Conservation (phyloP, 2,797 vertebrate genomes). For the Tamandua tetradactyla region DNA sequence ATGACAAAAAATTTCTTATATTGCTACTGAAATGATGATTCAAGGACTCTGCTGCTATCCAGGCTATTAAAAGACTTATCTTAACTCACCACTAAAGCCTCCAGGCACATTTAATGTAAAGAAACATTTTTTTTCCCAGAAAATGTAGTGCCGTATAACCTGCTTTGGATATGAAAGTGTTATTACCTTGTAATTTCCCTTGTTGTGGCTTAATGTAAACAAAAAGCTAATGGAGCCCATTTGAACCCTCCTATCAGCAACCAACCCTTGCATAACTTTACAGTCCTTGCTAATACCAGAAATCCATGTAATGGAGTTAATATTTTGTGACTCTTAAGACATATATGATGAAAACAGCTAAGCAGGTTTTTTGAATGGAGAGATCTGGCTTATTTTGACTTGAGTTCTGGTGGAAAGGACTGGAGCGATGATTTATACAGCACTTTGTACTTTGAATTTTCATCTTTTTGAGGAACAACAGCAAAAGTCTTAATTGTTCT, state of each 20-base stretch:
- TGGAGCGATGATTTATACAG: slow-evolving; percentile 29
- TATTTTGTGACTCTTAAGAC: slow-evolving; percentile 40
- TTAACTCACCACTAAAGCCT: slow-evolving; percentile 25
- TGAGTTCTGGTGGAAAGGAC: slow-evolving; percentile 8
- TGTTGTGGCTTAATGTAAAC: neutral
- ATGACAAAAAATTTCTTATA: neutral
- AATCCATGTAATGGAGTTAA: slow-evolving; percentile 14
- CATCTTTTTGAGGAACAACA: neutral
- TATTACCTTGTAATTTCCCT: neutral
- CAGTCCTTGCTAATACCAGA: slow-evolving; percentile 19
- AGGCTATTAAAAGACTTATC: neutral
- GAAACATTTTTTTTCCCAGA: slow-evolving; percentile 3
- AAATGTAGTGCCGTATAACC: neutral
- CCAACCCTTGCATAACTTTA: slow-evolving; percentile 15
- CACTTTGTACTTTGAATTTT: slow-evolving; percentile 58
- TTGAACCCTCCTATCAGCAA: neutral
- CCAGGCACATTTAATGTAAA: neutral
- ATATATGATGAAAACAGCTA: slow-evolving; percentile 32
- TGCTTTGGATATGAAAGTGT: neutral
- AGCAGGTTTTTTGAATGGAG: neutral
- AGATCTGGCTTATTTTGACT: slow-evolving; percentile 48
- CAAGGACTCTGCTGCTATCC: neutral
- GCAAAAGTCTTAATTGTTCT: slow-evolving; percentile 48
- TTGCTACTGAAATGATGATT: neutral
- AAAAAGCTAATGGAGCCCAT: neutral